A percentile compares a stretch with the other conserved stretches of the same genome.
phyloP scores from a whole-genome alignment of 2,888 invertebrate species.

The Athripsodes cinereus region DNA sequence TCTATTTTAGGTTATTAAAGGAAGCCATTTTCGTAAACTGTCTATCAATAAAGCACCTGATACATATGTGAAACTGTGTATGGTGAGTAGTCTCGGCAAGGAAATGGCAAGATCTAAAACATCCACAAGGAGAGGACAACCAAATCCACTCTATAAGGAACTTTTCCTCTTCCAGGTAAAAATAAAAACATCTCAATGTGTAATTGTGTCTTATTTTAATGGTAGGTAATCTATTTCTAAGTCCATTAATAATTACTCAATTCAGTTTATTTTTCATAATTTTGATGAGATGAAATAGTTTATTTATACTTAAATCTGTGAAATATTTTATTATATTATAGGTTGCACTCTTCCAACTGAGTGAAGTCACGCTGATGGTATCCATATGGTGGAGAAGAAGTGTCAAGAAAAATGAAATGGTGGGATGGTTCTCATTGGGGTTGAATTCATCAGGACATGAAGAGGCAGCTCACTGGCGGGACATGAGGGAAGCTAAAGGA shows the following conservation, averaged over 20 bases:
- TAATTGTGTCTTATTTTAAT: too few species aligned
- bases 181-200: too few species aligned
- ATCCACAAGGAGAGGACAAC: slow-evolving; percentile 84
- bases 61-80: slow-evolving; percentile 87
- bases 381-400: slow-evolving; percentile 91
- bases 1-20: slow-evolving; percentile 50
- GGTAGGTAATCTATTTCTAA: too few species aligned
- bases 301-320: too few species aligned
- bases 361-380: slow-evolving; percentile 90
- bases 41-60: slow-evolving; percentile 79
- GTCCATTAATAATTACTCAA: too few species aligned
- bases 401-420: slow-evolving; percentile 91
- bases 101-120: slow-evolving; percentile 92
- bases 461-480: slow-evolving; percentile 89
- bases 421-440: slow-evolving; percentile 94
- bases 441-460: slow-evolving; percentile 88
- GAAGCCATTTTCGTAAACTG: slow-evolving; percentile 65
- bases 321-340: slow-evolving; percentile 34
- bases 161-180: slow-evolving; percentile 86
- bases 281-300: too few species aligned
- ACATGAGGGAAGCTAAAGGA: slow-evolving; percentile 82
- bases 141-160: slow-evolving; percentile 93
- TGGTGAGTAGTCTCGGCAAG: slow-evolving; percentile 88
- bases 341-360: slow-evolving; percentile 92
- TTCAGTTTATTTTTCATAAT: too few species aligned